These are phyloP conservation scores for Tetanocera ferruginea DNA, from an alignment of 2,888 invertebrate genomes.

Conservation along the genomic window DNA sequence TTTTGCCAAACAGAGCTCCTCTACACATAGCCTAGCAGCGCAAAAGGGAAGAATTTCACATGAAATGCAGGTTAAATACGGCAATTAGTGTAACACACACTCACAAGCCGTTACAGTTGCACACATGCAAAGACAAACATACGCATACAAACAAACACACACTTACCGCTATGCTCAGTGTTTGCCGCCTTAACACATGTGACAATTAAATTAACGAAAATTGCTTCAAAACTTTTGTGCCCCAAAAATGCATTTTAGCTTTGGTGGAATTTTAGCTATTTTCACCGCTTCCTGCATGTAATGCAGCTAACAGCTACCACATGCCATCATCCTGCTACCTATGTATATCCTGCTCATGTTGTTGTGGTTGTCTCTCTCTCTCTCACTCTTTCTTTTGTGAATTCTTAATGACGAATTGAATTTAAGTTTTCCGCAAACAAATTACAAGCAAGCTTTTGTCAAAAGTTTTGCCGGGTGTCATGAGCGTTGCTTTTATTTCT, in stretches of 20 bases:
- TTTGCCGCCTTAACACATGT: not conserved
- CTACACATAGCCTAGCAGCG: no score
- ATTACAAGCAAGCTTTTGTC: conserved; percentile 25
- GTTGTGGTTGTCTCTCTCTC: not conserved
- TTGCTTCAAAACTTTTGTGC: not conserved
- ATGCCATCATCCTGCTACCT: not conserved
- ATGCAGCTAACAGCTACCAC: not conserved
- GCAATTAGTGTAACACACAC: not conserved
- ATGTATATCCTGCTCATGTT: not conserved
- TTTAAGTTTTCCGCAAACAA: conserved; percentile 39
- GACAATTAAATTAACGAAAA: conserved; percentile 8
- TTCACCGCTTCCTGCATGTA: not conserved
- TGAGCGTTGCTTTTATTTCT: not conserved
- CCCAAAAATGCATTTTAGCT: not conserved
- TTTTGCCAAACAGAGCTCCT: no score
- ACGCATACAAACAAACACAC: not conserved
- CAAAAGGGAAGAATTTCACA: no score
- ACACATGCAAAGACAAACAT: not conserved
- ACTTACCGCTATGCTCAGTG: not conserved
- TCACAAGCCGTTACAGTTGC: no score
- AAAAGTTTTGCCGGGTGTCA: not conserved
- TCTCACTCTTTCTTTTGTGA: not conserved
- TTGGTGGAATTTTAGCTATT: not conserved
- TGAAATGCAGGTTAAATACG: no score
- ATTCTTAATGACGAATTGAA: conserved; percentile 41